Evolutionary conservation across 2,113 vertebrate species (phyloP).

Genomic region (Atherinomorus stipes): DNA sequence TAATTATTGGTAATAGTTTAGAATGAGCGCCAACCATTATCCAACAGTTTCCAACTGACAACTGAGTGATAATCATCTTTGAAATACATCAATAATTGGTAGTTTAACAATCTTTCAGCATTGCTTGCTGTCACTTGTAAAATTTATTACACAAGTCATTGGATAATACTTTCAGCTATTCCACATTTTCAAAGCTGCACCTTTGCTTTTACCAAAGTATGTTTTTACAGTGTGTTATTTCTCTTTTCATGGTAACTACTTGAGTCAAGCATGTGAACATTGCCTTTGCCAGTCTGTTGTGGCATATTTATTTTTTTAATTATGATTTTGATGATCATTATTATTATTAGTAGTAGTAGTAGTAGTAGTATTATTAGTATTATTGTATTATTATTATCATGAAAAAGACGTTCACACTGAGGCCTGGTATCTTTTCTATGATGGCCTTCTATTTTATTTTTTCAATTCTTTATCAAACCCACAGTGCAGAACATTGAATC

Average conservation of each 20-base stretch:
- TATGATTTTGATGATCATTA: background rate
- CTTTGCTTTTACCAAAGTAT: background rate
- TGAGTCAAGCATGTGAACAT: too few species aligned
- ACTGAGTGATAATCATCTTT: too few species aligned
- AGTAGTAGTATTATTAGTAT: background rate
- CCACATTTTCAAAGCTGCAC: background rate
- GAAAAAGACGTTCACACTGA: too few species aligned
- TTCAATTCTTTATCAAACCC: conserved; percentile 6
- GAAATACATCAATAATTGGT: too few species aligned
- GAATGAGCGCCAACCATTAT: too few species aligned
- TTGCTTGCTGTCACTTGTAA: background rate
- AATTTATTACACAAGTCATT: too few species aligned
- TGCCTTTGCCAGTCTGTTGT: background rate
- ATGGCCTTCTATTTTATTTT: background rate
- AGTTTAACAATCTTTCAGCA: too few species aligned
- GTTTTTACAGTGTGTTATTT: background rate
- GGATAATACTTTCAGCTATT: background rate
- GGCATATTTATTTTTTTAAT: background rate
- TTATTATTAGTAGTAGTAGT: too few species aligned
- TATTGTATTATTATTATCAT: too few species aligned
- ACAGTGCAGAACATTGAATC: conserved; percentile 29
- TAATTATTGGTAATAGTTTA: background rate
- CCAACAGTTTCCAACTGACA: too few species aligned
- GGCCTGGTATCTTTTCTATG: background rate
- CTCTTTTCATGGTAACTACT: too few species aligned